Conservation (phyloP, 1,140 invertebrate species). For the Holcopasites calliopsidis region DNA sequence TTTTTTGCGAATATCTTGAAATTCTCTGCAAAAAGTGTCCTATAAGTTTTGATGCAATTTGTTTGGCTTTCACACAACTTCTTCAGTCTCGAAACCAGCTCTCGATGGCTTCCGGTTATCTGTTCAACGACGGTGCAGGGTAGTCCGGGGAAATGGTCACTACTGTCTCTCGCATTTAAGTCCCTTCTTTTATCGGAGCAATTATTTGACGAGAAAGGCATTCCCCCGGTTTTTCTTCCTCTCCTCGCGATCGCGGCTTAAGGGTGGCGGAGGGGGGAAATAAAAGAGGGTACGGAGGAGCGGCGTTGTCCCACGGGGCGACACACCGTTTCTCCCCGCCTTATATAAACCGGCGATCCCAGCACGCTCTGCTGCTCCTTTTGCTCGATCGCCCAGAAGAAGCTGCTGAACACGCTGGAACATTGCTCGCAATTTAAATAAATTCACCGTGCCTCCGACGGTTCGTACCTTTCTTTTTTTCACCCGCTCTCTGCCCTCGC, state of each 20-base stretch:
- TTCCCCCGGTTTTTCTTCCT: not conserved
- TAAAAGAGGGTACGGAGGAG: slow-evolving; percentile 42
- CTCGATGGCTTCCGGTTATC: too few species aligned
- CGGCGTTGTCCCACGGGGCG: slow-evolving; percentile 52
- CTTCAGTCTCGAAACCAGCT: too few species aligned
- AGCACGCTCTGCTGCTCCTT: slow-evolving; percentile 53
- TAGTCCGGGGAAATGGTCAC: too few species aligned
- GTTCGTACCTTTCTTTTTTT: slow-evolving; percentile 3
- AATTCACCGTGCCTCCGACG: slow-evolving; percentile 68
- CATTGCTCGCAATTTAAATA: slow-evolving; percentile 79
- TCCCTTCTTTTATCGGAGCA: not conserved
- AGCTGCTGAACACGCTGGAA: slow-evolving; percentile 78
- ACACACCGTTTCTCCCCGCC: slow-evolving; percentile 52
- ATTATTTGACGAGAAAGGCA: not conserved
- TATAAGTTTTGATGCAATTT: too few species aligned
- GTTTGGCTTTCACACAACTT: too few species aligned
- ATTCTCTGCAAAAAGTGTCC: too few species aligned
- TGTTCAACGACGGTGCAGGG: too few species aligned
- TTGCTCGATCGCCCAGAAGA: slow-evolving; percentile 74
- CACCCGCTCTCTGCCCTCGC: too few species aligned
- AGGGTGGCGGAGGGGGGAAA: not conserved
- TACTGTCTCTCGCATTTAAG: slow-evolving; percentile 18
- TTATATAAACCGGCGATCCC: slow-evolving; percentile 56
- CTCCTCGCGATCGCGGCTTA: not conserved
- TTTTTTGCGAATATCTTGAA: too few species aligned